A percentile compares a stretch with the other conserved stretches of the same genome.
These are phyloP conservation scores for Linnaemya tessellans DNA, from an alignment of 2,888 invertebrate species.

Conservation along the genomic window DNA sequence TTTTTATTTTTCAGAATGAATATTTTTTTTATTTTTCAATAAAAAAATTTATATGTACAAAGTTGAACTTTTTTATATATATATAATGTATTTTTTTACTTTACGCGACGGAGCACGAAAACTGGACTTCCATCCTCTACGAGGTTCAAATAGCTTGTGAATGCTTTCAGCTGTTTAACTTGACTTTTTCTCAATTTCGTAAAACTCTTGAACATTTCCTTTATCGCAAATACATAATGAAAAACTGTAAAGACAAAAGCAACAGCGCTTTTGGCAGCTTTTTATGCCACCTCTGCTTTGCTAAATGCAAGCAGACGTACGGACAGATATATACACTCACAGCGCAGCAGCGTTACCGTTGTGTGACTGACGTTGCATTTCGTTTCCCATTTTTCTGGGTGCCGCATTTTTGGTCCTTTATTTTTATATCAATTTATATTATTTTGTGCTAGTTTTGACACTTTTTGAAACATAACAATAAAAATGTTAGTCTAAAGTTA, in stretches of 20 bases:
- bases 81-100: slow-evolving; percentile 56
- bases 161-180: slow-evolving; percentile 77
- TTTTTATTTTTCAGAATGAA: slow-evolving; percentile 44
- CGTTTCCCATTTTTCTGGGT: too few relatives aligned
- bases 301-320: background rate
- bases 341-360: too few relatives aligned
- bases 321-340: background rate
- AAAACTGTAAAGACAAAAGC: background rate
- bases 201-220: slow-evolving; percentile 77
- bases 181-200: slow-evolving; percentile 78
- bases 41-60: slow-evolving; percentile 57
- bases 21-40: slow-evolving; percentile 61
- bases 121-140: slow-evolving; percentile 79
- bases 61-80: slow-evolving; percentile 41
- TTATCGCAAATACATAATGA: slow-evolving; percentile 76
- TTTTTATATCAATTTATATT: too few relatives aligned
- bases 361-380: too few relatives aligned
- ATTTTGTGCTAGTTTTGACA: too few relatives aligned
- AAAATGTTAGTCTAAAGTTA: too few relatives aligned
- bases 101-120: slow-evolving; percentile 73
- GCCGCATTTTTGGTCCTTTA: too few relatives aligned
- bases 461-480: too few relatives aligned
- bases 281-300: slow-evolving; percentile 35
- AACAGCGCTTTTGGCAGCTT: background rate
- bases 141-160: slow-evolving; percentile 81